Conservation (phyloP, 2,797 vertebrate species). For the Melopsittacus undulatus region DNA sequence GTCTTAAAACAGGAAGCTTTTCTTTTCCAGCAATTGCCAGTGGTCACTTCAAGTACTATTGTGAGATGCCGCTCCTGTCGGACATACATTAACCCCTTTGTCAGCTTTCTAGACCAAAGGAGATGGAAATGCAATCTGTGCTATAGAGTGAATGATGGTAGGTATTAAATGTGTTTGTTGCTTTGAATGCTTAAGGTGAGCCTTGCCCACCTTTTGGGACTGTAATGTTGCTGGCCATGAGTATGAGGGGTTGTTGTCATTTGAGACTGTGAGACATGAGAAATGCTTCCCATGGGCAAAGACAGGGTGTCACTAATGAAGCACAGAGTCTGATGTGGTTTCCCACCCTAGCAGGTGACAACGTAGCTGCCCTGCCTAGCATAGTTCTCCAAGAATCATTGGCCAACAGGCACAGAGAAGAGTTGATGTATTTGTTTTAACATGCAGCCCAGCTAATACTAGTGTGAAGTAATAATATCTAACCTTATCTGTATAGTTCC, state of each 20-base stretch:
- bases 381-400: background rate
- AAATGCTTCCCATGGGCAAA: background rate
- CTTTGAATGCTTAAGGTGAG: background rate
- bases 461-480: background rate
- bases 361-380: background rate
- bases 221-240: background rate
- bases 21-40: slow-evolving; percentile 88
- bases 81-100: slow-evolving; percentile 97
- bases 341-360: background rate
- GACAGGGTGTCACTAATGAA: background rate
- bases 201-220: background rate
- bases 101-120: slow-evolving; percentile 93
- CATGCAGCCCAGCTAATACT: background rate
- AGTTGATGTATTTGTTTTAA: background rate
- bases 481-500: slow-evolving; percentile 80
- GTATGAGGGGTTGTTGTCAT: background rate
- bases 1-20: slow-evolving; percentile 18
- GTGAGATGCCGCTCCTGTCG: slow-evolving; percentile 95
- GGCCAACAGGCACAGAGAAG: background rate
- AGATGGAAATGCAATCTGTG: slow-evolving; percentile 98
- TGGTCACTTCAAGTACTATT: slow-evolving; percentile 96
- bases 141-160: slow-evolving; percentile 94
- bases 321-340: rapidly evolving
- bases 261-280: background rate
- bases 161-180: slow-evolving; percentile 9